Conservation (phyloP, 1,140 invertebrate species). For the Cyphomyrmex costatus region DNA sequence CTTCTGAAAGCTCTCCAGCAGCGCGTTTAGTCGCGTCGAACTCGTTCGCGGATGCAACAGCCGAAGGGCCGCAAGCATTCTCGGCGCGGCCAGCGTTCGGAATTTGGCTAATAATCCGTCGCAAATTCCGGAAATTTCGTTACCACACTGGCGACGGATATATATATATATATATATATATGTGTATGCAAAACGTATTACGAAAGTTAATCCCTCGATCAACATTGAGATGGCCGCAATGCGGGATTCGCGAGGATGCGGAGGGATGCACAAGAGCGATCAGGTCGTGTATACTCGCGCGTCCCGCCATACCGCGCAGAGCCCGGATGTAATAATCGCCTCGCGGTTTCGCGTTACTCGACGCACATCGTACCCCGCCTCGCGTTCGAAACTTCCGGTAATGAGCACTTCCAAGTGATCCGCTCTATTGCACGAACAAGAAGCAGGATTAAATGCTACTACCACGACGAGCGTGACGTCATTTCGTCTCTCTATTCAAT, state of each 20-base stretch:
- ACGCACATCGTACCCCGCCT: not conserved
- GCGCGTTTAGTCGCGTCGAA: not conserved
- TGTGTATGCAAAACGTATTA: constrained; percentile 16
- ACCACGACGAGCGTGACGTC: constrained; percentile 26
- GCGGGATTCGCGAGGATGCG: not conserved
- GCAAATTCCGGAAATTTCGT: constrained; percentile 55
- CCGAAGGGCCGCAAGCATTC: constrained; percentile 8
- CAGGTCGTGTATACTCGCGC: not conserved
- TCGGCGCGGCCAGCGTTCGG: constrained; percentile 5
- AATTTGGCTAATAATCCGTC: constrained; percentile 60
- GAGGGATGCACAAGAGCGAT: not conserved
- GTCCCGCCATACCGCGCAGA: not conserved
- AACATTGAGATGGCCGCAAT: constrained; percentile 37
- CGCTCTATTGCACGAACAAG: constrained; percentile 1
- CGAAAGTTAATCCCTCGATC: constrained; percentile 54
- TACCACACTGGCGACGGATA: not conserved
- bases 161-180: constrained; percentile 11
- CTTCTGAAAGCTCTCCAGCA: constrained; percentile 37
- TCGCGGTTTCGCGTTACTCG: not conserved
- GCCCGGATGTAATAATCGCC: constrained; percentile 26
- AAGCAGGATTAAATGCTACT: constrained; percentile 39
- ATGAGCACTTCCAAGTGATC: constrained; percentile 4
- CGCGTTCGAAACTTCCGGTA: constrained; percentile 38
- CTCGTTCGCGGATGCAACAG: not conserved
- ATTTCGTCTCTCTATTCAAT: constrained; percentile 47